Evolutionary conservation across 1,140 invertebrate species (phyloP).

Genomic region (Nylanderia fulva): DNA sequence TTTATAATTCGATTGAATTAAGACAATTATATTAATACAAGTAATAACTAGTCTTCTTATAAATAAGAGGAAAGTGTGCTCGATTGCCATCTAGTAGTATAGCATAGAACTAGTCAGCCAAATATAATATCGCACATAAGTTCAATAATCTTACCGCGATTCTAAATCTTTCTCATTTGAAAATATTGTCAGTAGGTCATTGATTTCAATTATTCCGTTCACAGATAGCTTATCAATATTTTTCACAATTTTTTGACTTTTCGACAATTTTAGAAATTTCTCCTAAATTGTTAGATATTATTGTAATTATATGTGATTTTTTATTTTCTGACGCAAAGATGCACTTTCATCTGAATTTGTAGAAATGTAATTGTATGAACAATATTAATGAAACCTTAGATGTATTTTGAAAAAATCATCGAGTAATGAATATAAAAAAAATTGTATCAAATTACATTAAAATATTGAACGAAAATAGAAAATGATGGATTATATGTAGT

Average conservation of each 20-base stretch:
- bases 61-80: not conserved
- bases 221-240: not conserved
- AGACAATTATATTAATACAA: no score
- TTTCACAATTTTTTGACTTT: not conserved
- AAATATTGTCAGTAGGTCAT: not conserved
- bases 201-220: not conserved
- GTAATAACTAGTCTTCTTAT: not conserved
- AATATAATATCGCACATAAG: not conserved
- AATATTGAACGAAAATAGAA: not conserved
- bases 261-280: not conserved
- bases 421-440: not conserved
- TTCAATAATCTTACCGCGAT: not conserved
- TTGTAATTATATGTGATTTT: not conserved
- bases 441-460: not conserved
- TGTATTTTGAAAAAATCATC: not conserved
- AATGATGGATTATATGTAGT: no score
- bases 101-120: not conserved
- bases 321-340: not conserved
- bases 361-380: not conserved
- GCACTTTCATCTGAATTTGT: not conserved
- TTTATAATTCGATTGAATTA: not conserved
- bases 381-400: not conserved
- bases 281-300: not conserved
- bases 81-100: not conserved
- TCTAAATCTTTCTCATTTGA: not conserved